These are phyloP conservation scores for Ptilonorhynchus violaceus DNA, from an alignment of 2,113 vertebrate genomes.

Conservation along the genomic window DNA sequence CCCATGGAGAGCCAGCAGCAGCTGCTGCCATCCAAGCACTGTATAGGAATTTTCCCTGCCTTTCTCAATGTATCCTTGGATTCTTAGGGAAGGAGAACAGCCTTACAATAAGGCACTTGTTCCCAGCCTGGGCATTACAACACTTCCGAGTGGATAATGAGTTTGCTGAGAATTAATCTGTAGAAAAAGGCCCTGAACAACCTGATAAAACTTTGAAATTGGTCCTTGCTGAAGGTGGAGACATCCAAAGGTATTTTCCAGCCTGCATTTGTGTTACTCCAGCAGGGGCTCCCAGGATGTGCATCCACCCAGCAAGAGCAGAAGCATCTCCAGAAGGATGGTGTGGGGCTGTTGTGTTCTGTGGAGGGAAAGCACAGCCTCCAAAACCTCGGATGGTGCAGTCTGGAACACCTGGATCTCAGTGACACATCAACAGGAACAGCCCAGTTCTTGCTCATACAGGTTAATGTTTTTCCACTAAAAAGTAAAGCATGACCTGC, in stretches of 20 bases:
- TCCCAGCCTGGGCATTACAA: not conserved
- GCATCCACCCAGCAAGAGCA: not conserved
- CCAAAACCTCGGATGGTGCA: not conserved
- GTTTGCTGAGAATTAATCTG: not conserved
- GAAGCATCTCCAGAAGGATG: not conserved
- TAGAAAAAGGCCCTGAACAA: not conserved
- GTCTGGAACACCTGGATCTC: not conserved
- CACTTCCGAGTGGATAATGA: not conserved
- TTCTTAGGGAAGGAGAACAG: rapidly evolving
- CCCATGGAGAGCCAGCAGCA: not conserved
- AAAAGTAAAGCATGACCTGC: not conserved
- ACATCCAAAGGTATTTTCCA: not conserved
- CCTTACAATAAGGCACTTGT: not conserved
- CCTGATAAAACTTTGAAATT: not conserved
- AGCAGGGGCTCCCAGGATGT: not conserved
- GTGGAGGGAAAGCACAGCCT: not conserved
- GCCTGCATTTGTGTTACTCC: not conserved
- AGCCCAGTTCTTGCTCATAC: not conserved
- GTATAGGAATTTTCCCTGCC: rapidly evolving
- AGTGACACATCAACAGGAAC: rapidly evolving
- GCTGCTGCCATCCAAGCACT: not conserved
- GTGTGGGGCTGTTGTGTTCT: not conserved
- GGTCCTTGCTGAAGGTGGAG: not conserved
- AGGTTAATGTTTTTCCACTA: not conserved
- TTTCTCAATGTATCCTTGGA: not conserved